Evolutionary conservation across 1,140 invertebrate genomes (phyloP).

Genomic region (Hestina assimilis): DNA sequence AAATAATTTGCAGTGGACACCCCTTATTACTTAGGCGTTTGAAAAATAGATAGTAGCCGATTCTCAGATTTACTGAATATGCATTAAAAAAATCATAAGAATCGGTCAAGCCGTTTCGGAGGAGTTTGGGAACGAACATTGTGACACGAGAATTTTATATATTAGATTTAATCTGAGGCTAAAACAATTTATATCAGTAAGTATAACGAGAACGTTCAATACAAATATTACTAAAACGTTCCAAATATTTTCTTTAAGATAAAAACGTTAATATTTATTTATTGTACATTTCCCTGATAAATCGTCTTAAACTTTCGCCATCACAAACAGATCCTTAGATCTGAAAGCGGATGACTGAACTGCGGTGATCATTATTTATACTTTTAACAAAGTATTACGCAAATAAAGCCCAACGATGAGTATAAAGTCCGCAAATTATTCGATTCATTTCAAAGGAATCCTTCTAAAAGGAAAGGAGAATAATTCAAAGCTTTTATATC

Average conservation of each 20-base stretch:
- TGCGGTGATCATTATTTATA: slow-evolving; percentile 54
- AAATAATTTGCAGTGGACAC: too few relatives aligned
- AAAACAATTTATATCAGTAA: too few relatives aligned
- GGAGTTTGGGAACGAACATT: too few relatives aligned
- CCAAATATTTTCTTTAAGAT: too few relatives aligned
- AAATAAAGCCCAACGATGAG: slow-evolving; percentile 60
- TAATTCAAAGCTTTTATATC: slow-evolving; percentile 78
- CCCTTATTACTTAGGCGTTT: too few relatives aligned
- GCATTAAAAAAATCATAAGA: too few relatives aligned
- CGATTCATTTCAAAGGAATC: slow-evolving; percentile 77
- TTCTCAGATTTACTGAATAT: too few relatives aligned
- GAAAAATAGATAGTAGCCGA: too few relatives aligned
- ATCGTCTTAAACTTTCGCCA: neutral
- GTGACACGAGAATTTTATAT: too few relatives aligned
- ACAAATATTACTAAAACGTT: neutral
- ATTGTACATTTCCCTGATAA: neutral
- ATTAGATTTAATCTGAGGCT: too few relatives aligned
- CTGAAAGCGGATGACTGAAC: slow-evolving; percentile 4
- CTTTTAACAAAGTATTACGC: slow-evolving; percentile 52
- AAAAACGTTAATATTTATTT: neutral
- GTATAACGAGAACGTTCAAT: neutral
- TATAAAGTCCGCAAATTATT: slow-evolving; percentile 75
- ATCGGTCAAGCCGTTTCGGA: too few relatives aligned
- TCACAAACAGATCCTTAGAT: slow-evolving; percentile 17
- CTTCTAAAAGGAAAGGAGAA: slow-evolving; percentile 71